Percentiles rank a stretch among this genome's conserved stretches.
Conservation (phyloP, 2,113 vertebrate genomes). For the Melanerpes aurifrons region DNA sequence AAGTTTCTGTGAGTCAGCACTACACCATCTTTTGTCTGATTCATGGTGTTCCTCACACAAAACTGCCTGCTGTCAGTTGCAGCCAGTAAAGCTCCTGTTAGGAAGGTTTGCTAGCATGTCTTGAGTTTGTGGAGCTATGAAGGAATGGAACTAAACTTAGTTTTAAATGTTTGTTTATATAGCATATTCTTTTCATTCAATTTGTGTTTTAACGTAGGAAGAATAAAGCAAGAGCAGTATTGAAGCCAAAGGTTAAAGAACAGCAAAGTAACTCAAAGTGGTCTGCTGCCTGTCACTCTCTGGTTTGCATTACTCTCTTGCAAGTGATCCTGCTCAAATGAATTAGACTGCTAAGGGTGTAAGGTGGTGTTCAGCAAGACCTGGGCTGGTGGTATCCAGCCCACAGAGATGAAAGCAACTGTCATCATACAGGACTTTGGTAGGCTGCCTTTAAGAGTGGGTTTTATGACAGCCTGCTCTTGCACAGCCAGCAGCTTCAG, state of each 20-base stretch:
- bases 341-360: not conserved
- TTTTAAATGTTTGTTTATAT: not conserved
- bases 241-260: not conserved
- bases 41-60: not conserved
- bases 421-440: not conserved
- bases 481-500: conserved; percentile 24
- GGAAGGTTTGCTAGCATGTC: not conserved
- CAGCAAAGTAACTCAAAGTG: not conserved
- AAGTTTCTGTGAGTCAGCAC: not conserved
- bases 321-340: not conserved
- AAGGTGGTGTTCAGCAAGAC: not conserved
- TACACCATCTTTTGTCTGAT: not conserved
- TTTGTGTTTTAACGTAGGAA: not conserved
- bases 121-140: not conserved
- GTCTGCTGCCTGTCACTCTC: not conserved
- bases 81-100: not conserved
- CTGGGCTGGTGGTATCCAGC: not conserved
- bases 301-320: not conserved
- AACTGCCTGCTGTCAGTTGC: not conserved
- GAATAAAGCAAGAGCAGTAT: not conserved
- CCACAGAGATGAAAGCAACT: not conserved
- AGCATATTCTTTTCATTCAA: not conserved
- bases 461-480: conserved; percentile 31
- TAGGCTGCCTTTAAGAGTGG: not conserved
- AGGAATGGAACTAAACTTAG: not conserved